These are phyloP conservation scores for Ophiothrix spiculata DNA, from an alignment of 35 echinoderm and acorn worm species.

Conservation along the genomic window DNA sequence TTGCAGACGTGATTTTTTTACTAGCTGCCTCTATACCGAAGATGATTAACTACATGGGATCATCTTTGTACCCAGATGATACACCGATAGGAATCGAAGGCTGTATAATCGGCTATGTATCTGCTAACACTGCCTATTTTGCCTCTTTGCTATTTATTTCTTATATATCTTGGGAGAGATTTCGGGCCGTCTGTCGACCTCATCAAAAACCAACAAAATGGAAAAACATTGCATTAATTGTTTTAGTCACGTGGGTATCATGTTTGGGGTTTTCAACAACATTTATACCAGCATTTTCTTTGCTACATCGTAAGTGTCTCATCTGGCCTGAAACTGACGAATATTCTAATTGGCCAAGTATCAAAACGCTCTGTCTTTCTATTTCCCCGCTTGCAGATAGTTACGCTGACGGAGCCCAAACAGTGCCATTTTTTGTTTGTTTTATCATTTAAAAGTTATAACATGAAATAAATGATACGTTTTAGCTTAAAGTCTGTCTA, in stretches of 20 bases:
- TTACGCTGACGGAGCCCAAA: neutral
- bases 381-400: neutral
- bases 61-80: constrained; percentile 39
- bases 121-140: constrained; percentile 41
- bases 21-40: constrained; percentile 30
- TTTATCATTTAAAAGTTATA: neutral
- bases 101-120: constrained; percentile 43
- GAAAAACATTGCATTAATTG: neutral
- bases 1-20: constrained; percentile 56
- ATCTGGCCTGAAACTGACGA: neutral
- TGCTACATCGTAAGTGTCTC: neutral
- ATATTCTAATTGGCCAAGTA: neutral
- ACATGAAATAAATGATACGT: neutral
- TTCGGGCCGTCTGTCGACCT: constrained; percentile 51
- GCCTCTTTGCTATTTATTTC: constrained; percentile 35
- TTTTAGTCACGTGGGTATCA: neutral
- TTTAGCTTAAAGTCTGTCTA: neutral
- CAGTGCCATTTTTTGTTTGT: neutral
- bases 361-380: neutral
- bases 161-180: constrained; percentile 47
- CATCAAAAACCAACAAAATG: neutral
- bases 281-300: neutral
- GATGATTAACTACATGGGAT: constrained; percentile 29
- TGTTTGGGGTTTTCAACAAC: neutral
- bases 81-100: constrained; percentile 28